Conservation (phyloP, 2,888 invertebrate species). For the Plusia festucae region DNA sequence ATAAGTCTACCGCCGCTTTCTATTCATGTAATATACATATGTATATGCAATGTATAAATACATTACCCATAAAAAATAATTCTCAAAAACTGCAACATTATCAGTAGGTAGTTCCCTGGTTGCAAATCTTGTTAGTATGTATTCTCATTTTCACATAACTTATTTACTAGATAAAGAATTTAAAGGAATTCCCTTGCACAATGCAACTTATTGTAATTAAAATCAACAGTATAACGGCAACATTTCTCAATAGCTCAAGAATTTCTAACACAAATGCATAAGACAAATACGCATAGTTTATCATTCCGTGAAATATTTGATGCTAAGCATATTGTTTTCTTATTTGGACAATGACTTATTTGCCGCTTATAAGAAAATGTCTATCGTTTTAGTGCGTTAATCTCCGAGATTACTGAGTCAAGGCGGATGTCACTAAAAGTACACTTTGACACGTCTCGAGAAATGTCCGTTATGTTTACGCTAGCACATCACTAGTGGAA, state of each 20-base stretch:
- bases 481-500: slow-evolving; percentile 69
- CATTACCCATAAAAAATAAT: too few species aligned
- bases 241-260: not conserved
- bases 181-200: not conserved
- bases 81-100: too few species aligned
- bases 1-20: too few species aligned
- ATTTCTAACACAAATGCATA: slow-evolving; percentile 26
- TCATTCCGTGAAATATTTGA: slow-evolving; percentile 56
- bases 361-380: slow-evolving; percentile 69
- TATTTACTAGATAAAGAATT: too few species aligned
- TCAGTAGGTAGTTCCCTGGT: too few species aligned
- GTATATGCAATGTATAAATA: too few species aligned
- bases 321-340: slow-evolving; percentile 63
- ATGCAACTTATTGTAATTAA: not conserved
- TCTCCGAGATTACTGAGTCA: slow-evolving; percentile 82
- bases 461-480: slow-evolving; percentile 79
- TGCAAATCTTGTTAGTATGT: too few species aligned
- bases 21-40: too few species aligned
- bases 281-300: slow-evolving; percentile 31
- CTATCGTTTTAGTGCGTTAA: slow-evolving; percentile 73
- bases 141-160: too few species aligned
- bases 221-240: not conserved
- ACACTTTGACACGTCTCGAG: slow-evolving; percentile 78
- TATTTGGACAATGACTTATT: slow-evolving; percentile 75
- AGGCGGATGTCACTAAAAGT: slow-evolving; percentile 73